phyloP scores from a whole-genome alignment of 2,797 vertebrate species.

The Pipistrellus nathusii region DNA sequence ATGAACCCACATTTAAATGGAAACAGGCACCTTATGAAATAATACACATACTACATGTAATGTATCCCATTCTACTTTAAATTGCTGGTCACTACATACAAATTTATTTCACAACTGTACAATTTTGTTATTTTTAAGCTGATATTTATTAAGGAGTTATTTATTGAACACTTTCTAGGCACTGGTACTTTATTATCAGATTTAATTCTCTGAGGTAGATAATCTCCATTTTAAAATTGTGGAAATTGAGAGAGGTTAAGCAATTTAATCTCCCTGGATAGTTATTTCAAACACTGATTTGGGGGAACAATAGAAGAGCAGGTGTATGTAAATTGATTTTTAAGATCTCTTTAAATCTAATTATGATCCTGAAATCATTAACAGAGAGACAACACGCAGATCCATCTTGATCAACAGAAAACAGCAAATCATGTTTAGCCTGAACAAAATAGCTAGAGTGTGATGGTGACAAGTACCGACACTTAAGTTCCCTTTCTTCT shows the following conservation, averaged over 20 bases:
- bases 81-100: background rate
- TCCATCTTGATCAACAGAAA: background rate
- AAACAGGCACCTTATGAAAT: conserved; percentile 34
- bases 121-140: conserved; percentile 7
- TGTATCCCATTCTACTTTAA: background rate
- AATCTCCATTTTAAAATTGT: background rate
- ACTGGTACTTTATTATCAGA: background rate
- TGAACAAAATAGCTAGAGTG: background rate
- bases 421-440: background rate
- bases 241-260: background rate
- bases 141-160: background rate
- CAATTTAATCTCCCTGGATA: conserved; percentile 7
- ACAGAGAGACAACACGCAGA: background rate
- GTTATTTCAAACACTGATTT: conserved; percentile 6
- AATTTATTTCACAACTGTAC: conserved; percentile 45
- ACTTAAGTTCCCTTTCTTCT: background rate
- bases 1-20: background rate
- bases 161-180: background rate
- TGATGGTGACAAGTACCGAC: background rate
- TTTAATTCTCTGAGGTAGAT: background rate
- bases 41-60: background rate
- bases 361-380: background rate
- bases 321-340: background rate
- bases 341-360: background rate
- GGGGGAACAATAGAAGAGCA: background rate